phyloP scores from a whole-genome alignment of 2,113 vertebrate species.

The Hippopotamus amphibius region DNA sequence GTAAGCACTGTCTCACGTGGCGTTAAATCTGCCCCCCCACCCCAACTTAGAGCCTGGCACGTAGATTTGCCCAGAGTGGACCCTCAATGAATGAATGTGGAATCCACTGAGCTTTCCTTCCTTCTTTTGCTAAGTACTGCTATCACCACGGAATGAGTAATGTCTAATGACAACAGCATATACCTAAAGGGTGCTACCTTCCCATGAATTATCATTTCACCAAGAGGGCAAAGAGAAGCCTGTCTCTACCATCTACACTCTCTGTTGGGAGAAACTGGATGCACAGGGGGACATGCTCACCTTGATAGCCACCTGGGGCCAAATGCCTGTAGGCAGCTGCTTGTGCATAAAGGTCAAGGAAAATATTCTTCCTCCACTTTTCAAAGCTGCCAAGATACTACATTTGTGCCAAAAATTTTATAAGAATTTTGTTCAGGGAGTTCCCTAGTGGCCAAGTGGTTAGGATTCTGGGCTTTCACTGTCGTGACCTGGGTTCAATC shows the following conservation, averaged over 20 bases:
- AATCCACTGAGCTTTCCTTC: not conserved
- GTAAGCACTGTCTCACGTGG: not conserved
- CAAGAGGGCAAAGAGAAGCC: not conserved
- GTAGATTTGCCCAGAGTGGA: not conserved
- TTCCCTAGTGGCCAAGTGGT: not conserved
- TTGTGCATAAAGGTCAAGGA: not conserved
- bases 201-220: not conserved
- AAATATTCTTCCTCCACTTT: not conserved
- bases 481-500: not conserved
- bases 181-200: not conserved
- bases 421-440: constrained; percentile 7
- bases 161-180: not conserved
- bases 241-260: not conserved
- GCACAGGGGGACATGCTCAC: not conserved
- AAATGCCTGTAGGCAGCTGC: not conserved
- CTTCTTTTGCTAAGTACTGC: not conserved
- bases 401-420: not conserved
- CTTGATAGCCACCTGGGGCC: not conserved
- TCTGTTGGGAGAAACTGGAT: not conserved
- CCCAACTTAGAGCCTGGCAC: not conserved
- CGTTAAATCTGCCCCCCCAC: not conserved
- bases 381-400: not conserved
- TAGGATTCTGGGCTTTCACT: not conserved
- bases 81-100: not conserved
- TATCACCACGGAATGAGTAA: not conserved